Evolutionary conservation across 2,113 vertebrate genomes (phyloP), one percentile per base, ranked within the genome.

Genomic region (Chlamydotis undulata): DNA sequence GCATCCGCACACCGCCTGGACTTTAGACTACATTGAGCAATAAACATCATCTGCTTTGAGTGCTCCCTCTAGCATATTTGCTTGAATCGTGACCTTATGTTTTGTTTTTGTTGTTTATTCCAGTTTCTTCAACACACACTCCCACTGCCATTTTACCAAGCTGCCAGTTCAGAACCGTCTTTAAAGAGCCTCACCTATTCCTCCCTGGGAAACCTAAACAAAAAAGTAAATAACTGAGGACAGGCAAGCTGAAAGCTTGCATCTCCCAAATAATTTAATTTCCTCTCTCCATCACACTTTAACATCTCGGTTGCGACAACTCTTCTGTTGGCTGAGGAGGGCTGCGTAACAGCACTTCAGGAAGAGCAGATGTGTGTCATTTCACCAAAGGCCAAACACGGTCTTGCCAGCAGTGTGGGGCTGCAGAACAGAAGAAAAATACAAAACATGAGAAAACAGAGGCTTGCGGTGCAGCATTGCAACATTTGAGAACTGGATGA

Each of bases 31-130:
- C 57, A 41, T 29, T 91, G 61, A 93, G 95, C 84, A 95, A 93
- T 39, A 85, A 84, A 50, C 57, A 65, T 31, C 0, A 0, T 41
- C 83, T 89, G 89, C 57, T 91, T 45, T 8, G 2, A 68, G 43
- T 25, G 77, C 50, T 96, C 74, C 89, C 91, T 76, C 70, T 74
- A 89, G 75, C 81, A 76, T 77, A 70, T 91, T 87, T 83, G 55
- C 41, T 67, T 87, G 53, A 80, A 86, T 89, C 75, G 24, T 82
- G 74, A 96, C 91, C 94, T 91, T 88, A n/a, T 90, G 71, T 90
- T 96, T 96, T 90, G 65, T 45, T 50, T 96, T 91, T 59, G 39
- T 74, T 95, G 71, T 90, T 97, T 94, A 88, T 77, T 90, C 63
- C 67, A 85, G 24, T 64, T 85, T 85, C 91, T 89, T 74, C 61